Percentiles rank a stretch among this genome's conserved stretches.
phyloP scores from a whole-genome alignment of 35 echinoderm and acorn worm genomes.

The Nesometra sesokonis region DNA sequence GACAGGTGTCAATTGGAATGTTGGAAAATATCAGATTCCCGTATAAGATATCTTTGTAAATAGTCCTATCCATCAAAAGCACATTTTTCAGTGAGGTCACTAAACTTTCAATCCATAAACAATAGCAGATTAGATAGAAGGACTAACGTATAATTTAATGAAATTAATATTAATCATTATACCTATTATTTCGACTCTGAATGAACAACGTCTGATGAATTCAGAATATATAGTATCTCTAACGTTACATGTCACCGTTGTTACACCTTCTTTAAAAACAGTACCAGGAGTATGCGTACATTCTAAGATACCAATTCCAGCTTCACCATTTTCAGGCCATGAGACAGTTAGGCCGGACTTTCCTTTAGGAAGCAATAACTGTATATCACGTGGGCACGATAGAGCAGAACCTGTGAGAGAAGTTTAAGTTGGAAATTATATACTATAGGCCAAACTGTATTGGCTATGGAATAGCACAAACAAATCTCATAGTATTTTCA shows the following conservation, averaged over 20 bases:
- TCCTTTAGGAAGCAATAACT: background rate
- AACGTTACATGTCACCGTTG: background rate
- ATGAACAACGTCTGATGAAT: background rate
- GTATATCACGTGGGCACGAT: background rate
- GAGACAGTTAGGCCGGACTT: background rate
- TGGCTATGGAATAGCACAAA: too few species aligned
- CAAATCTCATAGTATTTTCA: too few species aligned
- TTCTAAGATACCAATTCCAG: background rate
- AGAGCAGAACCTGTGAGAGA: background rate
- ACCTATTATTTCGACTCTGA: background rate
- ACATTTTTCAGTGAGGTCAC: too few species aligned
- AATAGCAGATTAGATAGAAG: too few species aligned
- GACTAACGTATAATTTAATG: too few species aligned
- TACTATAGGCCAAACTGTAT: too few species aligned
- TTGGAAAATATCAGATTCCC: too few species aligned
- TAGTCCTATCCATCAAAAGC: too few species aligned
- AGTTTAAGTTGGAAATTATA: too few species aligned
- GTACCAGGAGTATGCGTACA: background rate
- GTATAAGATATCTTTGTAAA: too few species aligned
- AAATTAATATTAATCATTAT: background rate
- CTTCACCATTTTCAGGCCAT: background rate
- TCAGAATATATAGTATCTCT: background rate
- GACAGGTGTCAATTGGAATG: too few species aligned
- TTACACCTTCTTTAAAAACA: background rate
- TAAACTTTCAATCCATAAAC: too few species aligned